Evolutionary conservation across 2,888 invertebrate genomes (phyloP), one percentile per base, ranked within the genome.

Genomic region (Panorpa germanica): DNA sequence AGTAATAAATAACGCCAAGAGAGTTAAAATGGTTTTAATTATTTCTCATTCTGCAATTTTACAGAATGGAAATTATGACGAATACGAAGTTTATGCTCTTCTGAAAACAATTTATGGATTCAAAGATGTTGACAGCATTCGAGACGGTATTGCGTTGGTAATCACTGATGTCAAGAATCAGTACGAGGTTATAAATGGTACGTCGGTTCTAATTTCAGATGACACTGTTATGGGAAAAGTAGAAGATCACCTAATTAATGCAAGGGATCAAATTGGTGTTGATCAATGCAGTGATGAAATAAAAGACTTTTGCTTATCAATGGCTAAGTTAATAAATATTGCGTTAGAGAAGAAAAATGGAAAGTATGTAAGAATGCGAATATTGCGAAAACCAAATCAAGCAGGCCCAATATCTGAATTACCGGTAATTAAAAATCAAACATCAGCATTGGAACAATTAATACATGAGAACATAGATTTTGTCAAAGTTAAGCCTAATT

Each of bases 71-170:
- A n/a, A n/a, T n/a, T n/a, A n/a, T n/a, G n/a, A n/a, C n/a, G n/a
- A n/a, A n/a, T n/a, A n/a, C n/a, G n/a, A n/a, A n/a, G n/a, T n/a
- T n/a, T n/a, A n/a, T n/a, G n/a, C n/a, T n/a, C n/a, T n/a, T n/a
- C n/a, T n/a, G n/a, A n/a, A n/a, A n/a, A n/a, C n/a, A n/a, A n/a
- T n/a, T n/a, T n/a, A n/a, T n/a, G n/a, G n/a, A n/a, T n/a, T n/a
- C n/a, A 27, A 29, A 13, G 5, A 31, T 21, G 12, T 32, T n/a
- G 15, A 18, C 7, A 33, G 25, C 10, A 26, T 35, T 15, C n/a
- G 8, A 2, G 25, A 33, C 17, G 18, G 31, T n/a, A 21, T 38
- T 9, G 35, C 36, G 4, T 11, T 36, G 5, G 22, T 38, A 9
- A 35, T 28, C 3, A 33, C 36, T 15, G 33, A 33, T 25, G 14